Evolutionary conservation across 1,140 invertebrate species (phyloP), one percentile per base, ranked within the genome.

Genomic region (Eciton burchellii): DNA sequence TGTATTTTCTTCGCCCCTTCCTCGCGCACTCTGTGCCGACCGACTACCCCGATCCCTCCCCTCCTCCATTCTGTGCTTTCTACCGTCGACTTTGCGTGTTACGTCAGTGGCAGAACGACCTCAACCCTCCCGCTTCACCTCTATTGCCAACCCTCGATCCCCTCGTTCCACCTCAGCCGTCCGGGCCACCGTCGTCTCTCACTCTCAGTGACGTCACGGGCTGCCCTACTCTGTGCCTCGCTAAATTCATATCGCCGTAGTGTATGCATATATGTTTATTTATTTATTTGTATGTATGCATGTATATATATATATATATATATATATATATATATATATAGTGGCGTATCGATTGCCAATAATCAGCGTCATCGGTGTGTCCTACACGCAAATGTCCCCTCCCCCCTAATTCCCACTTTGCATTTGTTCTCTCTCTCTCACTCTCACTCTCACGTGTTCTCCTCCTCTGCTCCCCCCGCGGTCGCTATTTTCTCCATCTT

Each of bases 81-180:
- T 62, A 72, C 81, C 72, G 60, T 47, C 86, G 84, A 86, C 86
- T 87, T 82, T 29, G 70, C 76, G 82, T 43, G 83, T 88, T 88
- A 88, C 86, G 86, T 88, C 86, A 88, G 83, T 60, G 85, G 71
- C 86, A 88, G 77, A 87, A 66, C 86, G 85, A 88, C 85, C 86
- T 88, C 85, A 81, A 82, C 82, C 81, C 83, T 73, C 85, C 73
- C 82, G 43, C 72, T 66, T 63, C 43, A 66, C 57, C 43, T 68
- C 77, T 66, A 47, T 56, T 84, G 47, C 68, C 84, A 41, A n/a
- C 65, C 63, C 47, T 73, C 81, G 54, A 49, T 59, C 59, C 81
- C 81, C 60, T 74, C 81, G 72, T 74, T 83, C 71, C 60, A 77
- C 72, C 84, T 86, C 84, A 79, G 63, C 74, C 63, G 49, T 66